Conservation (phyloP, 2,888 invertebrate genomes). For the Xestoiulus laeticollis region DNA sequence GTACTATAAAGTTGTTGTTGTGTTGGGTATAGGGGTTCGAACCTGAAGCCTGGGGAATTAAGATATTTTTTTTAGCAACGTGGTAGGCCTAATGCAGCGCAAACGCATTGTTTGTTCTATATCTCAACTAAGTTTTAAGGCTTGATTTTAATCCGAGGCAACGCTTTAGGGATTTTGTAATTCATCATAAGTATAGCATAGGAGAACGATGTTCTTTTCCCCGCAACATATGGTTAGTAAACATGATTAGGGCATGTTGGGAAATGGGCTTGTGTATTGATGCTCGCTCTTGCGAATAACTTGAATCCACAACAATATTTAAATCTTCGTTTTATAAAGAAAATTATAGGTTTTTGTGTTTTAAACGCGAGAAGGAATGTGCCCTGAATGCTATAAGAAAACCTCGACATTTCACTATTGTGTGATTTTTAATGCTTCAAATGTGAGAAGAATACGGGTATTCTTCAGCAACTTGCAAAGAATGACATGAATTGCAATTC, state of each 20-base stretch:
- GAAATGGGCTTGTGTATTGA: slow-evolving; percentile 11
- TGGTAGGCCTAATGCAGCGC: slow-evolving; percentile 8
- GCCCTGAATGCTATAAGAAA: neutral
- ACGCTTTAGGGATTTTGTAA: slow-evolving; percentile 9
- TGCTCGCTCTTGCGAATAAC: slow-evolving; percentile 5
- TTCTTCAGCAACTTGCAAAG: neutral
- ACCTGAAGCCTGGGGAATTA: neutral
- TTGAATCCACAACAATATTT: slow-evolving; percentile 19
- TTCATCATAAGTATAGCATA: slow-evolving; percentile 1
- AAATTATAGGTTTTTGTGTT: neutral
- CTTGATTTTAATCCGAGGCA: slow-evolving; percentile 4
- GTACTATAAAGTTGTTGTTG: neutral
- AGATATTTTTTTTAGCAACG: neutral
- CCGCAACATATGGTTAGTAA: slow-evolving; percentile 14
- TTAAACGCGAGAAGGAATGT: neutral
- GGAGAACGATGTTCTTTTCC: neutral
- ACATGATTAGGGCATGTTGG: slow-evolving; percentile 21
- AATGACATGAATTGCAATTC: neutral
- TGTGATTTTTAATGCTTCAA: neutral
- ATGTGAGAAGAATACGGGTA: neutral
- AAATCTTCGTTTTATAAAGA: neutral
- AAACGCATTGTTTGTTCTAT: slow-evolving; percentile 21
- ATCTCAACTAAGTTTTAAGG: slow-evolving; percentile 28
- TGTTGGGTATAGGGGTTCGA: neutral
- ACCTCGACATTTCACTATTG: neutral